Evolutionary conservation across 2,888 invertebrate genomes (phyloP).

Genomic region (Ferrisia virgata): DNA sequence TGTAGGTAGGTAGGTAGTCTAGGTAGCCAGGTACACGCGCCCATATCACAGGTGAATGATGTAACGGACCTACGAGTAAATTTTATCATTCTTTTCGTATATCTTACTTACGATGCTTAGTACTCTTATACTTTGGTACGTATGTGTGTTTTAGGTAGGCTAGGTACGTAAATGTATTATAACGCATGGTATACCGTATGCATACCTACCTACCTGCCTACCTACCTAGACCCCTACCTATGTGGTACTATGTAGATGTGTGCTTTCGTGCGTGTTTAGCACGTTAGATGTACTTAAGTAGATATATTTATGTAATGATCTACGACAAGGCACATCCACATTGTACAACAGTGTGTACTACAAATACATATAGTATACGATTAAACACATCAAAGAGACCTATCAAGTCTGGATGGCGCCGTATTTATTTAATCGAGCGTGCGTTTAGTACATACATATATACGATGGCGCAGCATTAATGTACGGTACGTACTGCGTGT

Average conservation of each 20-base stretch:
- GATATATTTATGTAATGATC: background rate
- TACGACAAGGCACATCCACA: background rate
- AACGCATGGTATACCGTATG: no score
- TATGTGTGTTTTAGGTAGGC: no score
- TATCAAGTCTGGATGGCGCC: constrained; percentile 4
- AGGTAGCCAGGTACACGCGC: background rate
- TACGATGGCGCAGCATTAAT: background rate
- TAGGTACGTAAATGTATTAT: no score
- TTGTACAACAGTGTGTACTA: background rate
- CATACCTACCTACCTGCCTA: no score
- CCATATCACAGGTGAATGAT: background rate
- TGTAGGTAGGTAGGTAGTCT: background rate
- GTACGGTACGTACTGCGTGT: no score
- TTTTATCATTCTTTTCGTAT: background rate
- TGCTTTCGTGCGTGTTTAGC: background rate
- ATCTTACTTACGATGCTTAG: no score
- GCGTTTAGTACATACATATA: background rate
- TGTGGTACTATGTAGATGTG: background rate
- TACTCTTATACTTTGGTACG: no score
- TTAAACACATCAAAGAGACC: constrained; percentile 11
- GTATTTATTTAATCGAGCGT: constrained; percentile 11
- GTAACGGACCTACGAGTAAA: background rate
- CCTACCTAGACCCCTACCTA: background rate
- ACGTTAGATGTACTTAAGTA: background rate
- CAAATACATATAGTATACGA: background rate